These are phyloP conservation scores for Vollenhovia emeryi DNA, from an alignment of 1,140 invertebrate genomes.

Conservation along the genomic window DNA sequence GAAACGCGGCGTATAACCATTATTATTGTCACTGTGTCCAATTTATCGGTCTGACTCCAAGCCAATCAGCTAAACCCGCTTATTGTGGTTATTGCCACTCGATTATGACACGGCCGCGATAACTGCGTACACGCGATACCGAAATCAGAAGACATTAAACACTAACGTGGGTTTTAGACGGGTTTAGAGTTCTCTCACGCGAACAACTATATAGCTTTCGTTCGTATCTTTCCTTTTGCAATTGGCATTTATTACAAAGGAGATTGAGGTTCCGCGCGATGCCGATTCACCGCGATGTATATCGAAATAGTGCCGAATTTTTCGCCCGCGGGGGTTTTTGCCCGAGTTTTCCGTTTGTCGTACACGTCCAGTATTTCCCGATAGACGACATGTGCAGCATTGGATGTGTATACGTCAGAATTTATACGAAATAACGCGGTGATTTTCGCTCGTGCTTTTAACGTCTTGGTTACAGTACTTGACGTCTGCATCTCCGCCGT, in stretches of 20 bases:
- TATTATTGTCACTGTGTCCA: conserved; percentile 80
- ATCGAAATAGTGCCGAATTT: conserved; percentile 11
- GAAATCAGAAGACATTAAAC: conserved; percentile 16
- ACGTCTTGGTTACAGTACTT: conserved; percentile 36
- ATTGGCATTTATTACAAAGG: conserved; percentile 27
- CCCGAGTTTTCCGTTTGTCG: conserved; percentile 5
- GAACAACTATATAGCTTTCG: background rate
- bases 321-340: conserved; percentile 4
- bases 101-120: conserved; percentile 28
- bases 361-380: conserved; percentile 48
- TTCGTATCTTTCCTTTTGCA: background rate
- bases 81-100: conserved; percentile 60
- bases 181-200: conserved; percentile 17
- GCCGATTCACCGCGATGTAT: background rate
- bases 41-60: conserved; percentile 58
- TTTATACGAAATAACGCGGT: conserved; percentile 12
- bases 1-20: conserved; percentile 68
- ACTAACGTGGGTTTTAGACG: background rate
- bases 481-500: conserved; percentile 14
- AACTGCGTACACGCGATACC: conserved; percentile 24
- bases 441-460: conserved; percentile 52
- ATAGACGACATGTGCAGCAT: conserved; percentile 33
- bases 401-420: conserved; percentile 37
- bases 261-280: background rate
- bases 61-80: conserved; percentile 24